Evolutionary conservation across 2,888 invertebrate genomes (phyloP).

Genomic region (Tetragonula carbonaria): DNA sequence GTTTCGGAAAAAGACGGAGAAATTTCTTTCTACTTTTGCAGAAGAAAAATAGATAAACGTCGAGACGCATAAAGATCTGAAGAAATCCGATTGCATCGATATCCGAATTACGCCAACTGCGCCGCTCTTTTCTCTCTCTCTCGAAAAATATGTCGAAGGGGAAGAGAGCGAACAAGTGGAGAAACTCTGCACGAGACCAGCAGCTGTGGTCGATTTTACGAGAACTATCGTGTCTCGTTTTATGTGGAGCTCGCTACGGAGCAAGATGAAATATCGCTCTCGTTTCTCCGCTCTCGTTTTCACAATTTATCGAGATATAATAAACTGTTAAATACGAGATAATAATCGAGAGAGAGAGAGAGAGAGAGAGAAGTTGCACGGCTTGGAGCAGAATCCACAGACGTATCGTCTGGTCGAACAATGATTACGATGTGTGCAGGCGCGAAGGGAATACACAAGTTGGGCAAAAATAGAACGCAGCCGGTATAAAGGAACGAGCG

Average conservation of each 20-base stretch:
- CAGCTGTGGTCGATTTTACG: slow-evolving; percentile 39
- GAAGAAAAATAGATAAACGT: too few relatives aligned
- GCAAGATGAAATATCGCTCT: too few relatives aligned
- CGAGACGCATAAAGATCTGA: too few relatives aligned
- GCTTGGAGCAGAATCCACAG: not conserved
- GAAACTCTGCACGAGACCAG: not conserved
- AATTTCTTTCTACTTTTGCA: too few relatives aligned
- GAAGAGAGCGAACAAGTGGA: not conserved
- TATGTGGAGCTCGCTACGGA: not conserved
- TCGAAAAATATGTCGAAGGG: slow-evolving; percentile 35
- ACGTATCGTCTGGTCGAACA: not conserved
- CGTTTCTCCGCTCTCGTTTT: too few relatives aligned
- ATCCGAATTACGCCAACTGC: slow-evolving; percentile 60
- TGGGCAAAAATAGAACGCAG: slow-evolving; percentile 1
- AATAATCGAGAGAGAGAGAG: too few relatives aligned
- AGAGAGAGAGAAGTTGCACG: too few relatives aligned
- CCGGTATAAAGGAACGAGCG: not conserved
- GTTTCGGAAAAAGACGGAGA: too few relatives aligned
- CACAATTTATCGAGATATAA: too few relatives aligned
- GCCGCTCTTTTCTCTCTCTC: too few relatives aligned
- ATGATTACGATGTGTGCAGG: not conserved
- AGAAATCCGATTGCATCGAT: not conserved
- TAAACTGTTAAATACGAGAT: too few relatives aligned
- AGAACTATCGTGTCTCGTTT: not conserved
- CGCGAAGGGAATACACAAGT: not conserved